Evolutionary conservation across 2,888 invertebrate species (phyloP), one percentile per base, ranked within the genome.

Genomic region (Cataglyphis rosenhaueri): DNA sequence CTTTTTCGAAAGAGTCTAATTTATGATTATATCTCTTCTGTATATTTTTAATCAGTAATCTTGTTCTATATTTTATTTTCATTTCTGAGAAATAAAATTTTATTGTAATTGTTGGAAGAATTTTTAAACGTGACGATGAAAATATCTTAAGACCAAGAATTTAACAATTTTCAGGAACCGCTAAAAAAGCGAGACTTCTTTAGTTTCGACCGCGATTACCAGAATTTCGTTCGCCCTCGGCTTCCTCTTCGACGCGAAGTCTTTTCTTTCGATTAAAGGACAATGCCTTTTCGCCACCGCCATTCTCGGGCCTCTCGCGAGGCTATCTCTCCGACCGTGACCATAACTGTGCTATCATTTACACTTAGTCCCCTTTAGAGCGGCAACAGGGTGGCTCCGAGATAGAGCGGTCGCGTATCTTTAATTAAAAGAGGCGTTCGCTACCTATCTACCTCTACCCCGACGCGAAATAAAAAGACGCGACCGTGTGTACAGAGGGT

Each of bases 261-360:
- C 70, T 82, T 71, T 71, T 62, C 62, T 76, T 71, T 68, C 78
- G 84, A 87, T 81, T 76, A 84, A 86, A 84, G 76, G 81, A 86
- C 86, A 73, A 86, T 81, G 73, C 74, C 64, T 64, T 38, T 65
- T 32, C 83, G 64, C 68, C 65, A 38, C 0, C 62, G 41, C 8
- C 21, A 15, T 48, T 35, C 70, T 48, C 10, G 48, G 68, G 61
- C 84, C 44, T 85, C 38, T 85, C 71, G 44, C 73, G 59, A 41
- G 57, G 64, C 79, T 88, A 85, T 88, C 86, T 88, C 74, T 52
- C 62, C 74, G 83, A 44, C 87, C 82, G 89, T 88, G 89, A 91
- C 91, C 93, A 92, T 94, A 94, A 94, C 94, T 92, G 92, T 92
- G 92, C 94, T 93, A 94, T 94, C 94, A 94, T 94, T 94, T 94